Base-by-base conservation (phyloP, 2,797 vertebrate genomes). In the Hoplostethus mediterraneus region DNA sequence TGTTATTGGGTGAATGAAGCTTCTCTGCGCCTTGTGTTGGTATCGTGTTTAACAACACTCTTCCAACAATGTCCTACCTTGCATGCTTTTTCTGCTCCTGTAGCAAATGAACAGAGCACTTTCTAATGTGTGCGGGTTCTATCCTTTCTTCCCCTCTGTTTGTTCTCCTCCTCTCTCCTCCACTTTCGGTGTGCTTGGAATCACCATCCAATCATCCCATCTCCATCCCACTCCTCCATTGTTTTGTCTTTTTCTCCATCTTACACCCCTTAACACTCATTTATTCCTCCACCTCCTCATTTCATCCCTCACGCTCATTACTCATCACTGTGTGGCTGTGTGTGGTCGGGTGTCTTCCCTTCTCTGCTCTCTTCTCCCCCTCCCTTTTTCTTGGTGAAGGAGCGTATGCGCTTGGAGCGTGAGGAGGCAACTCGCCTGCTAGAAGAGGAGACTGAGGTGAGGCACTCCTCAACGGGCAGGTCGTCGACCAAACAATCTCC, bases 381-480 rank as follows among this genome's bases (percentile, higher is more conserved):
- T 87, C 83, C 83, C 83, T 83, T 84, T 87, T 65, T 92, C 85
- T 83, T 82, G 92, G 92, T 94, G 92, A 96, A 98, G 97, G 96
- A 97, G 93, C 92, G 90, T 76, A 95, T 96, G 96, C 95, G 95
- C 70, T 95, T 96, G 95, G 96, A 97, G 90, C 95, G 93, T 56
- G 96, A 97, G 92, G 95, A 95, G 90, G 96, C 96, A 86, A 95
- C 93, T 13, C 95, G 94, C 85, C 94, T 95, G 81, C 95, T 96
- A 84, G 95, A 97, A 90, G 95, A 96, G 93, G 96, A 97, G 89
- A 93, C 93, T 0, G 95, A 97, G 96, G 96, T 97, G 96, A 97
- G 96, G 92, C 77, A 80, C 89, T 88, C 80, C 85, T 87, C 81
- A 59, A 63, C 33, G 14, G 71, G 21, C 55, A 82, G 81, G 64